phyloP scores from a whole-genome alignment of 2,113 vertebrate genomes.

The Psephotus haematonotus region DNA sequence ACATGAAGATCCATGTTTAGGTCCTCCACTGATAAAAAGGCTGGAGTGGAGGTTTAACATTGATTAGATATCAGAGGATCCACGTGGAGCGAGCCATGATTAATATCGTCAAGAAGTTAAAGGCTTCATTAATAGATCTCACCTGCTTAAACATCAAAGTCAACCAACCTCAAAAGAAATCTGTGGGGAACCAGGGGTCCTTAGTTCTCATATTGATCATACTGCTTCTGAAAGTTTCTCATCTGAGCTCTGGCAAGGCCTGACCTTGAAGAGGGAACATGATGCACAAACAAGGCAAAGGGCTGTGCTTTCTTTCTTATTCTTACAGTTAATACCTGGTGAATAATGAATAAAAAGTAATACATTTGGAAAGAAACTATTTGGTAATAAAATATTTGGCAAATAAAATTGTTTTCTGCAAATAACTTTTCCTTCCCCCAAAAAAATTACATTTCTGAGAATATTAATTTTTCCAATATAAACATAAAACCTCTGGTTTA shows the following conservation, averaged over 20 bases:
- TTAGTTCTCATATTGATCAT: constrained; percentile 29
- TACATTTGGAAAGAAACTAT: neutral
- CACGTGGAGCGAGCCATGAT: neutral
- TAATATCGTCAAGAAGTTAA: constrained; percentile 18
- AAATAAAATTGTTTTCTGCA: neutral
- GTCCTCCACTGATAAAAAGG: neutral
- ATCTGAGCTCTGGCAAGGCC: neutral
- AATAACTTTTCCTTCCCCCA: neutral
- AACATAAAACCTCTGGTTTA: neutral
- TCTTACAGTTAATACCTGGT: neutral
- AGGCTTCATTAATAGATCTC: constrained; percentile 39
- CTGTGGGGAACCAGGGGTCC: constrained; percentile 3
- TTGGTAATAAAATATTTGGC: neutral
- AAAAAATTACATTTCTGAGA: neutral
- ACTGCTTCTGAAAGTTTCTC: neutral
- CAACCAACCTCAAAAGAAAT: constrained; percentile 39
- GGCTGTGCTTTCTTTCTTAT: neutral
- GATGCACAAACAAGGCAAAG: neutral
- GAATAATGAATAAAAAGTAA: neutral
- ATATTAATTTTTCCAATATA: neutral
- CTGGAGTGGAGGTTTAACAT: constrained; percentile 18
- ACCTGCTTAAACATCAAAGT: constrained; percentile 38
- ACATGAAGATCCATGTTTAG: neutral
- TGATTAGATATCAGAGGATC: constrained; percentile 31
- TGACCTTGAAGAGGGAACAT: constrained; percentile 14